Percentiles rank a stretch among this genome's conserved stretches.
These are phyloP conservation scores for Altica lythri DNA, from an alignment of 2,888 invertebrate genomes.

Conservation along the genomic window DNA sequence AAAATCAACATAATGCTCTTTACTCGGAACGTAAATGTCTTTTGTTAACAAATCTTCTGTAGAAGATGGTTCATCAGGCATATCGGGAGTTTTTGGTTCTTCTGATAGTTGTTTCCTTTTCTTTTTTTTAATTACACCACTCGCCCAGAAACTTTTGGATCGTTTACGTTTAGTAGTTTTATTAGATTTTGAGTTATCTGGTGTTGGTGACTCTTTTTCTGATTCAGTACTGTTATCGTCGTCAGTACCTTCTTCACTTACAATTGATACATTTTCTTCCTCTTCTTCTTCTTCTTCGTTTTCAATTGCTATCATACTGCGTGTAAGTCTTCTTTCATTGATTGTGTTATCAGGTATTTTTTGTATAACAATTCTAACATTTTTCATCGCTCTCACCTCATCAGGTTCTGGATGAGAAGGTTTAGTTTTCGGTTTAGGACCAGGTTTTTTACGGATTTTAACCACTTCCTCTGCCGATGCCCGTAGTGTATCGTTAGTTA, in stretches of 20 bases:
- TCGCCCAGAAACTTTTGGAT: conserved; percentile 54
- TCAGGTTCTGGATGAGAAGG: conserved; percentile 14
- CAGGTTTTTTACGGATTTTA: conserved; percentile 36
- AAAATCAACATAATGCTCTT: conserved; percentile 41
- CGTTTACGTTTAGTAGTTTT: conserved; percentile 55
- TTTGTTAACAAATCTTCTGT: conserved; percentile 8
- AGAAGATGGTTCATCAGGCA: neutral
- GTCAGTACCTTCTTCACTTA: conserved; percentile 22
- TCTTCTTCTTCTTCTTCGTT: conserved; percentile 32
- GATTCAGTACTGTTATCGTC: conserved; percentile 43
- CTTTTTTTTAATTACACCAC: conserved; percentile 37
- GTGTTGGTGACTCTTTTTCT: conserved; percentile 23
- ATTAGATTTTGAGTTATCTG: conserved; percentile 37
- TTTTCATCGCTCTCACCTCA: conserved; percentile 39
- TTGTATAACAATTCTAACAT: conserved; percentile 41
- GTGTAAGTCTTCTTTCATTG: conserved; percentile 32
- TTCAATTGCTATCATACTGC: conserved; percentile 32
- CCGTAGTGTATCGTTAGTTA: conserved; percentile 22
- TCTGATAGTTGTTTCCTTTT: conserved; percentile 34
- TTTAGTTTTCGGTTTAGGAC: conserved; percentile 33
- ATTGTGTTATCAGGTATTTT: conserved; percentile 44
- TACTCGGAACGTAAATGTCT: conserved; percentile 43
- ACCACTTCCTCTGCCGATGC: conserved; percentile 8
- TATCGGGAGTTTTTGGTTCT: conserved; percentile 4
- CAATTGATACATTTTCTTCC: conserved; percentile 30